Conservation (phyloP, 35 echinoderm and acorn worm species). For the Diadema setosum region DNA sequence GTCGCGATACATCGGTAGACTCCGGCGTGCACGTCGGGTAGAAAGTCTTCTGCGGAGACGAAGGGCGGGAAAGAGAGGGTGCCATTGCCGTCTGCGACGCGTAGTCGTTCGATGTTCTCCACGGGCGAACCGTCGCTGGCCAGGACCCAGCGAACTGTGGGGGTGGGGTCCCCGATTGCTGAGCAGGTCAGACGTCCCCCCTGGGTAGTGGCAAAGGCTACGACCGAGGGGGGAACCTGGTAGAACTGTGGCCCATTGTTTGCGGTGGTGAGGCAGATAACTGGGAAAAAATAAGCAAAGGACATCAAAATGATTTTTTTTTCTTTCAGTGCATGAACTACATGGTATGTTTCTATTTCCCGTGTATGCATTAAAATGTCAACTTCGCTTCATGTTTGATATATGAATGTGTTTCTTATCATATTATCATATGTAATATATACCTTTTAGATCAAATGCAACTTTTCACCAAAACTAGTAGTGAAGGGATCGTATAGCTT, state of each 20-base stretch:
- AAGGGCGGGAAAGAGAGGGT: slow-evolving; percentile 72
- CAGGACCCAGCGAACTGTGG: slow-evolving; percentile 67
- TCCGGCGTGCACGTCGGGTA: slow-evolving; percentile 46
- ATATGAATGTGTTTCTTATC: background rate
- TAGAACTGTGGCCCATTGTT: slow-evolving; percentile 80
- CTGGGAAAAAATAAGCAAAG: background rate
- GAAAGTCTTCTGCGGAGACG: slow-evolving; percentile 23
- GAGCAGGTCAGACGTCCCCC: slow-evolving; percentile 69
- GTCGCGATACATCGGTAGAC: slow-evolving; percentile 82
- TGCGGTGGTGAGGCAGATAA: background rate
- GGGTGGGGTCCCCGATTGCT: slow-evolving; percentile 67
- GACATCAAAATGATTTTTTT: background rate
- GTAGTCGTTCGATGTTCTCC: slow-evolving; percentile 35
- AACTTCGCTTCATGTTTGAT: background rate
- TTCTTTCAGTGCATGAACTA: background rate
- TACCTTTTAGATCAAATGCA: background rate
- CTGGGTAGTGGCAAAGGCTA: slow-evolving; percentile 55
- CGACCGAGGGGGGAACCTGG: slow-evolving; percentile 48
- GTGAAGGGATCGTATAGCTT: too few relatives aligned
- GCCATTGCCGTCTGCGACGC: slow-evolving; percentile 68
- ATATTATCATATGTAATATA: background rate
- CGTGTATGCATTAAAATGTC: background rate
- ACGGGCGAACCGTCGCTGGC: slow-evolving; percentile 48
- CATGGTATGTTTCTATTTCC: background rate
- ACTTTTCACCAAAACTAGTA: background rate